These are phyloP conservation scores for Nomada fabriciana DNA, from an alignment of 2,888 invertebrate species.

Conservation along the genomic window DNA sequence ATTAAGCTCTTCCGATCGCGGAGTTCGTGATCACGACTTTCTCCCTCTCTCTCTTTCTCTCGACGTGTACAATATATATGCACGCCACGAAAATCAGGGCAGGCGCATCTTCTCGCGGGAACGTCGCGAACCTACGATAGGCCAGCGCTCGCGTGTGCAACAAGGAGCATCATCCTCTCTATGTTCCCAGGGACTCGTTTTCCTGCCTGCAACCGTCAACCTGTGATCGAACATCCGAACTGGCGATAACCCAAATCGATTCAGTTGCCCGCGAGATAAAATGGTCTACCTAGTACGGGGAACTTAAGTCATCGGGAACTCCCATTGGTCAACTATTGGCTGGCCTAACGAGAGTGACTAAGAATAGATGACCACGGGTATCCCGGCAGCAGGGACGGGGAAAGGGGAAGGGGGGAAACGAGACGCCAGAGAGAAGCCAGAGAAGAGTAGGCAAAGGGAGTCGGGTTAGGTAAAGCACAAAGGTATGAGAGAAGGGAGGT, in stretches of 20 bases:
- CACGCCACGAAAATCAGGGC: conserved; percentile 63
- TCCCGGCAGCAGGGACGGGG: conserved; percentile 38
- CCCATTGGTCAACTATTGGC: conserved; percentile 36
- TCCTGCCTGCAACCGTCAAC: neutral
- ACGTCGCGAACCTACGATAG: conserved; percentile 21
- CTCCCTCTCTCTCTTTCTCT: neutral
- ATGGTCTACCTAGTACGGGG: neutral
- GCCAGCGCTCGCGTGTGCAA: neutral
- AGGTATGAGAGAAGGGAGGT: conserved; percentile 66
- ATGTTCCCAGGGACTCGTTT: conserved; percentile 23
- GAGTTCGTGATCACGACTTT: conserved; percentile 67
- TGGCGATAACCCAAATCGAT: conserved; percentile 43
- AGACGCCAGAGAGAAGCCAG: conserved; percentile 43
- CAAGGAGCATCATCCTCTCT: neutral
- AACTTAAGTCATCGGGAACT: conserved; percentile 34
- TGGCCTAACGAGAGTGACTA: conserved; percentile 80
- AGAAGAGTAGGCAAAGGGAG: conserved; percentile 66
- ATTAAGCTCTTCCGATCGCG: conserved; percentile 71
- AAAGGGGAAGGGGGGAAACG: conserved; percentile 44
- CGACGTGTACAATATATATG: conserved; percentile 32
- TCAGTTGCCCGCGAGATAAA: neutral
- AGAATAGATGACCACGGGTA: conserved; percentile 65
- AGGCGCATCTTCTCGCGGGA: conserved; percentile 59
- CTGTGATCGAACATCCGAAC: conserved; percentile 1
- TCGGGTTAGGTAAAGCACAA: conserved; percentile 70